phyloP scores from a whole-genome alignment of 92 coral and sea anemone genomes.

The Heliopora coerulea region DNA sequence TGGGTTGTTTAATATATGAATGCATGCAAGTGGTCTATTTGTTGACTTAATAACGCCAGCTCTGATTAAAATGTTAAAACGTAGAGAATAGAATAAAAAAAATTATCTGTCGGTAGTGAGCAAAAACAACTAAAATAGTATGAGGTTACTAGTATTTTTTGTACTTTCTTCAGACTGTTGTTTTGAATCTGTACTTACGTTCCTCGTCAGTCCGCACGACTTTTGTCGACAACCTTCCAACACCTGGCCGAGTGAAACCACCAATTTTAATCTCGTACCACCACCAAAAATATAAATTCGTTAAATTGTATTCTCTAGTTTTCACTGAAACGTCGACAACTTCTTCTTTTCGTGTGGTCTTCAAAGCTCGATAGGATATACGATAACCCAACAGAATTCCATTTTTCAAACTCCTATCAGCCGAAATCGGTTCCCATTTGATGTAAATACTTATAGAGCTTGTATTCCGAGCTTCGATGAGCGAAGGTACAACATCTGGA shows the following conservation, averaged over 20 bases:
- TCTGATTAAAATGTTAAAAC: no score
- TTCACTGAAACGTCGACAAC: neutral
- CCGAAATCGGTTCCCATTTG: conserved; percentile 6
- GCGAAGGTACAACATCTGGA: conserved; percentile 13
- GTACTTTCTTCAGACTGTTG: no score
- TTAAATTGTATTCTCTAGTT: neutral
- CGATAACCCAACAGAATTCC: conserved; percentile 2
- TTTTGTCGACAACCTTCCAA: neutral
- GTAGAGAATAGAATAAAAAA: no score
- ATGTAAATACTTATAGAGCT: conserved; percentile 16
- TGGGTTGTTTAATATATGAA: no score
- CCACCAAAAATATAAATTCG: conserved; percentile 17
- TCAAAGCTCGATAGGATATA: neutral
- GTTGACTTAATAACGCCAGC: no score
- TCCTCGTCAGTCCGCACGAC: conserved; percentile 27
- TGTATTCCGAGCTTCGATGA: conserved; percentile 17
- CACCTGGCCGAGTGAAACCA: conserved; percentile 36
- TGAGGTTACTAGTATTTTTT: no score
- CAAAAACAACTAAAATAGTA: no score
- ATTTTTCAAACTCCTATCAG: neutral
- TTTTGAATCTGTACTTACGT: conserved; percentile 26
- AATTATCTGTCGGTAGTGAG: no score
- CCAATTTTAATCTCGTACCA: conserved; percentile 11
- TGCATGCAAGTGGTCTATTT: no score
- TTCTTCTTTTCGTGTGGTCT: neutral